Conservation (phyloP, 2,797 vertebrate species). For the Sylvia borin region DNA sequence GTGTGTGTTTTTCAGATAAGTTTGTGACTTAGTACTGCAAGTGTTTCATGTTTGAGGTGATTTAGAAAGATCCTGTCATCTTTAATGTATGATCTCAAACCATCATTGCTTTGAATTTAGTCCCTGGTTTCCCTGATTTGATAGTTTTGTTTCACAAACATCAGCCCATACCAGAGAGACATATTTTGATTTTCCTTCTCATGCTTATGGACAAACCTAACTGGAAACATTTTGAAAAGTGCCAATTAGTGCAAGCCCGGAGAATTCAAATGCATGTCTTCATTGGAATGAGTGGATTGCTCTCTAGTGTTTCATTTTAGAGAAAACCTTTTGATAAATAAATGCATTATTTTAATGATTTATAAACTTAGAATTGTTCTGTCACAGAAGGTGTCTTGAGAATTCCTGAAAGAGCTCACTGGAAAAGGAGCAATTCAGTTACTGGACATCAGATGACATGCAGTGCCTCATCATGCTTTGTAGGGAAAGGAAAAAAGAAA, state of each 20-base stretch:
- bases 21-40: slow-evolving; percentile 8
- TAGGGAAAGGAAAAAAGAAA: background rate
- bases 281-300: slow-evolving; percentile 21
- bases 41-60: slow-evolving; percentile 40
- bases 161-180: background rate
- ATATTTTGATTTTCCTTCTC: slow-evolving; percentile 42
- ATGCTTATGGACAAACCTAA: slow-evolving; percentile 13
- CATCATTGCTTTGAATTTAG: slow-evolving; percentile 44
- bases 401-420: background rate
- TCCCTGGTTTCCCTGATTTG: slow-evolving; percentile 9
- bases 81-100: slow-evolving; percentile 49
- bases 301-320: slow-evolving; percentile 43
- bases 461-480: background rate
- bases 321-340: slow-evolving; percentile 45
- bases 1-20: slow-evolving; percentile 51
- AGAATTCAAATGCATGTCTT: slow-evolving; percentile 27
- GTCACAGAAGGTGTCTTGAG: background rate
- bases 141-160: slow-evolving; percentile 50
- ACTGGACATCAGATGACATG: background rate
- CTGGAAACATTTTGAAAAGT: slow-evolving; percentile 6
- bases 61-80: slow-evolving; percentile 41
- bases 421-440: background rate
- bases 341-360: slow-evolving; percentile 48
- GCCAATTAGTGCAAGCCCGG: background rate
- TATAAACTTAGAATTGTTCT: slow-evolving; percentile 27